Percentiles rank a stretch among this genome's conserved stretches.
These are phyloP conservation scores for Drosophila lutescens DNA, from an alignment of 2,888 invertebrate species.

Conservation along the genomic window DNA sequence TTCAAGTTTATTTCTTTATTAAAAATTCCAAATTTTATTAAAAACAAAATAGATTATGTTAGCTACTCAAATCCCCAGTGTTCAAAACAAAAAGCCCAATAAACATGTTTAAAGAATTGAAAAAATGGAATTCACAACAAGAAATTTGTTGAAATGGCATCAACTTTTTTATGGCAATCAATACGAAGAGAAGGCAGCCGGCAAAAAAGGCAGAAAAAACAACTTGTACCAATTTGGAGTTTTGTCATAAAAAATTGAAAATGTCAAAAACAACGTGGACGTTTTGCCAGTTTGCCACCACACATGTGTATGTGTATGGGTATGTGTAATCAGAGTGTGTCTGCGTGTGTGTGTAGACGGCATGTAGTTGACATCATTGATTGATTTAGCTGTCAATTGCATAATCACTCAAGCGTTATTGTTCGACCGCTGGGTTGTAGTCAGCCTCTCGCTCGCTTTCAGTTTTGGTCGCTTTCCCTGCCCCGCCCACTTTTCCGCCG, in stretches of 20 bases:
- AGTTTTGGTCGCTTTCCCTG: conserved; percentile 13
- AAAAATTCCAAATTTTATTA: background rate
- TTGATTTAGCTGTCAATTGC: conserved; percentile 84
- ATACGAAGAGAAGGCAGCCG: conserved; percentile 24
- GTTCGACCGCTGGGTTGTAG: conserved; percentile 73
- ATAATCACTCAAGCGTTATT: conserved; percentile 82
- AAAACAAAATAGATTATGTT: background rate
- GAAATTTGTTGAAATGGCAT: conserved; percentile 32
- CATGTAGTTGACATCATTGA: conserved; percentile 83
- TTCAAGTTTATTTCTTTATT: background rate
- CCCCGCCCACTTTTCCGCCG: conserved; percentile 1
- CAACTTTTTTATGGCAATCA: conserved; percentile 51
- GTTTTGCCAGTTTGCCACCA: conserved; percentile 47
- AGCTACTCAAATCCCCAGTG: background rate
- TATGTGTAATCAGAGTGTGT: conserved; percentile 20
- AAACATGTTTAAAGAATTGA: conserved; percentile 48
- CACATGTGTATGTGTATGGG: conserved; percentile 2
- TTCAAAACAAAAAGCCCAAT: conserved; percentile 5
- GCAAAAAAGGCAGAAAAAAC: conserved; percentile 31
- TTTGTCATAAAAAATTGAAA: conserved; percentile 80
- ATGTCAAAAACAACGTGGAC: conserved; percentile 75
- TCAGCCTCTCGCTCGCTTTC: conserved; percentile 42
- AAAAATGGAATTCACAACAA: conserved; percentile 40
- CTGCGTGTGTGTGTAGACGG: conserved; percentile 41
- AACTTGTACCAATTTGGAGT: conserved; percentile 68